phyloP scores from a whole-genome alignment of 2,797 vertebrate genomes.

The Pantherophis vulpinus region DNA sequence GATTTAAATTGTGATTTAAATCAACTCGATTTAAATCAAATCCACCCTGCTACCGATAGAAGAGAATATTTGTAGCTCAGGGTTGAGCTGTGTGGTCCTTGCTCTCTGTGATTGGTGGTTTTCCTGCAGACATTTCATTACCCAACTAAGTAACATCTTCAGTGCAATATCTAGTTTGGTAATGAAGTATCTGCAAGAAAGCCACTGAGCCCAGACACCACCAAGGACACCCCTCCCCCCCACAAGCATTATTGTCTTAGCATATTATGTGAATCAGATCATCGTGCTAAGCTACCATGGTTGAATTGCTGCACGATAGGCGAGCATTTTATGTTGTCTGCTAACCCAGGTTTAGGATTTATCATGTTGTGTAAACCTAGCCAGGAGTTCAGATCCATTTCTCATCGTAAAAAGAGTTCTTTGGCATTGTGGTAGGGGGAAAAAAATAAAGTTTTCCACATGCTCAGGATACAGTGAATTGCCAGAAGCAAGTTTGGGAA shows the following conservation, averaged over 20 bases:
- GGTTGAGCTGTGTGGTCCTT: too few species aligned
- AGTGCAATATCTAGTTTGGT: too few species aligned
- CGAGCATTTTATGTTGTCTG: background rate
- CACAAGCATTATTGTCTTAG: background rate
- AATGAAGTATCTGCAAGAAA: too few species aligned
- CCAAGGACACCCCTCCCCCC: too few species aligned
- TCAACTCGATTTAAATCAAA: too few species aligned
- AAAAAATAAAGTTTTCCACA: background rate
- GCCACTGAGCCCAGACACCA: too few species aligned
- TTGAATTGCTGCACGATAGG: background rate
- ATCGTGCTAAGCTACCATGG: background rate
- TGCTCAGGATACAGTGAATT: background rate
- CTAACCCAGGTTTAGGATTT: background rate
- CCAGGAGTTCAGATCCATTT: background rate
- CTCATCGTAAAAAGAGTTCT: background rate
- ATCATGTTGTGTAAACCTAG: background rate
- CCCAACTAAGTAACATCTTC: too few species aligned
- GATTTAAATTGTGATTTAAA: too few species aligned
- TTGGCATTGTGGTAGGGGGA: background rate
- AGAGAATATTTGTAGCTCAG: too few species aligned
- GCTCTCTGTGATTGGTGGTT: too few species aligned
- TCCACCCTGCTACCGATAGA: too few species aligned
- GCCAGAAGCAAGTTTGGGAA: background rate
- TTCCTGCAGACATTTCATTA: too few species aligned
- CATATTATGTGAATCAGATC: background rate